These are phyloP conservation scores for Microtus ochrogaster DNA, from an alignment of 2,113 vertebrate species.

Conservation along the genomic window DNA sequence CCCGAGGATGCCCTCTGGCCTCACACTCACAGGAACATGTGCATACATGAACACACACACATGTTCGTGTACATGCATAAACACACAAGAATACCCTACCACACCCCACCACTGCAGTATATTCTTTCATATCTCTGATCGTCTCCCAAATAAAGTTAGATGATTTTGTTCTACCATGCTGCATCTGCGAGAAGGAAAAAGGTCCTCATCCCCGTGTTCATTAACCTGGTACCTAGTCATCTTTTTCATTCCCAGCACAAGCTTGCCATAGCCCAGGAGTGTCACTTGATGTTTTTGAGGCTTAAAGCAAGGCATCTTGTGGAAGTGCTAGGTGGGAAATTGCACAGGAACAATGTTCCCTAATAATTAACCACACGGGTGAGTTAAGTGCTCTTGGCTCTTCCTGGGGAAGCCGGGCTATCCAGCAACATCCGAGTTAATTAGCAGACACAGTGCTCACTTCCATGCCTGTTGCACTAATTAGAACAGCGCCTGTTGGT, in stretches of 20 bases:
- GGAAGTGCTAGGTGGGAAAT: constrained; percentile 42
- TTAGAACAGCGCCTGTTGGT: constrained; percentile 59
- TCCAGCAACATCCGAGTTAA: constrained; percentile 80
- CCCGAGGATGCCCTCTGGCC: neutral
- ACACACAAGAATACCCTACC: too few relatives aligned
- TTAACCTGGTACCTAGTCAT: neutral
- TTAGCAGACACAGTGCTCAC: constrained; percentile 71
- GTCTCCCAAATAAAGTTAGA: neutral
- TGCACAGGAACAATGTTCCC: constrained; percentile 42
- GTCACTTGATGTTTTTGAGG: neutral
- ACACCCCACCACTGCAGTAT: neutral
- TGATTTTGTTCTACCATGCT: neutral
- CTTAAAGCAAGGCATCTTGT: constrained; percentile 32
- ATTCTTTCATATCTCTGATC: neutral
- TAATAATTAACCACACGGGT: constrained; percentile 67
- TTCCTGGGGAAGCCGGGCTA: constrained; percentile 70
- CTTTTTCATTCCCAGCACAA: neutral
- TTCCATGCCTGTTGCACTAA: constrained; percentile 72
- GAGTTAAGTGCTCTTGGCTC: constrained; percentile 71
- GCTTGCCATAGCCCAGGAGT: neutral
- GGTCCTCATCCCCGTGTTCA: neutral
- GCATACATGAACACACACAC: neutral
- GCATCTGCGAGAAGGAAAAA: neutral
- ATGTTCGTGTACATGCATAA: neutral
- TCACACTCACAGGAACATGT: neutral